Evolutionary conservation across 2,797 vertebrate species (phyloP).

Genomic region (Sylvia borin): DNA sequence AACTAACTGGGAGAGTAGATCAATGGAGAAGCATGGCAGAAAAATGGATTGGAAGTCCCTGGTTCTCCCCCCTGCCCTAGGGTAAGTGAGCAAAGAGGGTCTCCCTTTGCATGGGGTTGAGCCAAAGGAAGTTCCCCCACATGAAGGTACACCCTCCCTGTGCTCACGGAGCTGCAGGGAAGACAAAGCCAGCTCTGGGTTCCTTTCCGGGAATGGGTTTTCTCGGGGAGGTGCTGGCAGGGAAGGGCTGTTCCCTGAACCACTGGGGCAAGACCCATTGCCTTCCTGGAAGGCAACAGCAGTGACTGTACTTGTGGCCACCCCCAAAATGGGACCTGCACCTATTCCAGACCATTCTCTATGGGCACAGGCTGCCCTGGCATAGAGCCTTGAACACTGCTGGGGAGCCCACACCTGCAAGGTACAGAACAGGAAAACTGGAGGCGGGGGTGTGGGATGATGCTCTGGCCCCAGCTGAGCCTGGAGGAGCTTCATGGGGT

Average conservation of each 20-base stretch:
- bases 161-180: neutral
- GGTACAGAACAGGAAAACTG: constrained; percentile 1
- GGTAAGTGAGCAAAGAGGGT: neutral
- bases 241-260: constrained; percentile 53
- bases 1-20: neutral
- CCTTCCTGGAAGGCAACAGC: constrained; percentile 63
- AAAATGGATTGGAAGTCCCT: neutral
- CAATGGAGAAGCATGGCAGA: neutral
- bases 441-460: neutral
- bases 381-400: neutral
- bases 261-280: constrained; percentile 32
- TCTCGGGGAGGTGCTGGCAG: constrained; percentile 43
- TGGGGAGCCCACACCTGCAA: neutral
- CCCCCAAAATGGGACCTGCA: neutral
- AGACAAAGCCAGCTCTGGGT: constrained; percentile 19
- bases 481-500: neutral
- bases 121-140: neutral
- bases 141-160: accelerated
- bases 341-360: neutral
- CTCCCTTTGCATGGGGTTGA: neutral
- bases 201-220: constrained; percentile 59
- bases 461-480: neutral
- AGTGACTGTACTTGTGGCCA: neutral
- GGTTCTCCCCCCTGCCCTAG: neutral
- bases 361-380: neutral